These are phyloP conservation scores for Coecobrya sp. DNA, from an alignment of 2,888 invertebrate species.

Conservation along the genomic window DNA sequence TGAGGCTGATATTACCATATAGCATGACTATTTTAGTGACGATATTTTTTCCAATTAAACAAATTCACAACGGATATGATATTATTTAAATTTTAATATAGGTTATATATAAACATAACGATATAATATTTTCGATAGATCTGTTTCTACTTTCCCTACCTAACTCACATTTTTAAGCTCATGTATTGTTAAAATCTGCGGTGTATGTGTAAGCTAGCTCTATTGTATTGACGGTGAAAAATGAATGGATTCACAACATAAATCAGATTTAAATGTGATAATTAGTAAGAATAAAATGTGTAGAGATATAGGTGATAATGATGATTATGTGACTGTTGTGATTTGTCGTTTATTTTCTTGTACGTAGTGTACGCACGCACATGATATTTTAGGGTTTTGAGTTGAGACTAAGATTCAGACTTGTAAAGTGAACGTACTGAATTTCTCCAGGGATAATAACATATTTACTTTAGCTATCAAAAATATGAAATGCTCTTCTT, in stretches of 20 bases:
- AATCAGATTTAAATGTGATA: not conserved
- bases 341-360: not conserved
- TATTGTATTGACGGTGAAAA: not conserved
- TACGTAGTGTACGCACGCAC: not conserved
- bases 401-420: conserved; percentile 76
- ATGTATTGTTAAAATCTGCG: conserved; percentile 17
- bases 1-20: not conserved
- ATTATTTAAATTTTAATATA: too few species aligned
- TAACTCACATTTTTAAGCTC: conserved; percentile 24
- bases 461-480: conserved; percentile 66
- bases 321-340: conserved; percentile 7
- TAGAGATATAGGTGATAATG: not conserved
- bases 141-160: not conserved
- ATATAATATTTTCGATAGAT: not conserved
- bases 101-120: not conserved
- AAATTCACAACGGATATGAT: too few species aligned
- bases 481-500: conserved; percentile 62
- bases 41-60: not conserved
- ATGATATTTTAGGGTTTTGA: not conserved
- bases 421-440: conserved; percentile 73
- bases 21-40: not conserved
- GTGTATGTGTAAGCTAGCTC: not conserved
- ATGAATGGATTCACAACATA: not conserved
- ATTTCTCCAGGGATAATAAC: conserved; percentile 63
- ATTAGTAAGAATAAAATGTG: not conserved